Evolutionary conservation across 2,888 invertebrate genomes (phyloP), one percentile per base, ranked within the genome.

Genomic region (Drosophila birchii): DNA sequence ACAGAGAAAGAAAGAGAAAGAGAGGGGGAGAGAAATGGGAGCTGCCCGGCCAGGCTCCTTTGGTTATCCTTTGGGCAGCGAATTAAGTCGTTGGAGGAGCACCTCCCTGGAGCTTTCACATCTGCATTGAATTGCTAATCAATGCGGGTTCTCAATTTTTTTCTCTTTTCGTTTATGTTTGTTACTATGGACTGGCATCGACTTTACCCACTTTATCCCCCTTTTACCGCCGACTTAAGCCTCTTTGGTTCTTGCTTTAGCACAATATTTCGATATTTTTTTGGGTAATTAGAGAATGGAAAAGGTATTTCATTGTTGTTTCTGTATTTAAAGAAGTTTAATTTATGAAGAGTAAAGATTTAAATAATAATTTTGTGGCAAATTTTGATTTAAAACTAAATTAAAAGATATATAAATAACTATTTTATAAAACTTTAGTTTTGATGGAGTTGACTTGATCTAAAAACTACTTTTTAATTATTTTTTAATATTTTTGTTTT

Each of bases 61-160:
- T 29, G 47, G 14, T 2, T 23, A 9, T 49, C 34, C 49, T 49
- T 18, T 49, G 29, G 47, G 47, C 47, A 47, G 47, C 47, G 26
- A 29, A 47, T 47, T 29, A 47, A 47, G 47, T 3, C 47, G 2
- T 32, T 14, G 32, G 18, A 18, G 32, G 12, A 14, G 32, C 0
- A 20, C 11, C 32, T 8, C 51, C 51, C 51, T 16, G 20, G 23
- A 23, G 51, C 49, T 55, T 70, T 66, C 69, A 63, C 66, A 57
- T 59, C 59, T 67, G 66, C 57, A 77, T 83, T 73, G 77, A 83
- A 80, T 70, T 79, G 77, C 86, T 80, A 83, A 82, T 82, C 82
- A 86, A 80, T 69, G 71, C 78, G 20, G 39, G 16, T 18, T 9
- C 9, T 14, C 14, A 14, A 26, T 26, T 26, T 23, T 6, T 12